Conservation (phyloP, 2,113 vertebrate genomes). For the Colaptes auratus region DNA sequence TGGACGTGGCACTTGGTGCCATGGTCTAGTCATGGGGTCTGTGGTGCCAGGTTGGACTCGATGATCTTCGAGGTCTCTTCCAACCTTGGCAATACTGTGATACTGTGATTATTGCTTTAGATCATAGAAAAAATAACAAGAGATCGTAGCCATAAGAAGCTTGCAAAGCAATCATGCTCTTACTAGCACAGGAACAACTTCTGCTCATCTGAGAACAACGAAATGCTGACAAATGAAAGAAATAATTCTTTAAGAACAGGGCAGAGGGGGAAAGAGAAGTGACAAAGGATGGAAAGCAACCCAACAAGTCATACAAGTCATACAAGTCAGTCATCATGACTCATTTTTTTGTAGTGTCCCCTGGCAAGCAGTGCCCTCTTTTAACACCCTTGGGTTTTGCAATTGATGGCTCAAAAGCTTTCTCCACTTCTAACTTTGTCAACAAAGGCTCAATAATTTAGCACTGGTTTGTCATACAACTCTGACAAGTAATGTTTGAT, state of each 20-base stretch:
- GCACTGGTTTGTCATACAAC: background rate
- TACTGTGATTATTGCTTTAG: background rate
- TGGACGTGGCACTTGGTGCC: no score
- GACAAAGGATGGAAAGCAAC: background rate
- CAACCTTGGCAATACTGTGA: no score
- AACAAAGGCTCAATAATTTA: background rate
- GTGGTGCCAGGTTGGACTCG: no score
- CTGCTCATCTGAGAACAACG: background rate
- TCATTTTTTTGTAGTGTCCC: background rate
- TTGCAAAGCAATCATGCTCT: background rate
- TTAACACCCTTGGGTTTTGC: background rate
- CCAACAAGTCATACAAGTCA: background rate
- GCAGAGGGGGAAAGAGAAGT: rapidly evolving
- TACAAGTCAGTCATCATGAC: background rate
- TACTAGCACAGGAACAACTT: background rate
- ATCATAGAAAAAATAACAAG: background rate
- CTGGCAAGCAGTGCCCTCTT: background rate
- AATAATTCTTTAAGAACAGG: background rate
- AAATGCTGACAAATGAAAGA: background rate
- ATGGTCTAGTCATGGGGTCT: no score
- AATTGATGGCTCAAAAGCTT: background rate
- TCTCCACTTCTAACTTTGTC: background rate
- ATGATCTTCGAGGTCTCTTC: no score
- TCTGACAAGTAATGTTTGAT: background rate
- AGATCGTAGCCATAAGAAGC: background rate